A percentile compares a stretch with the other conserved stretches of the same genome.
Conservation (phyloP, 2,888 invertebrate genomes). For the Toxonevra muliebris region DNA sequence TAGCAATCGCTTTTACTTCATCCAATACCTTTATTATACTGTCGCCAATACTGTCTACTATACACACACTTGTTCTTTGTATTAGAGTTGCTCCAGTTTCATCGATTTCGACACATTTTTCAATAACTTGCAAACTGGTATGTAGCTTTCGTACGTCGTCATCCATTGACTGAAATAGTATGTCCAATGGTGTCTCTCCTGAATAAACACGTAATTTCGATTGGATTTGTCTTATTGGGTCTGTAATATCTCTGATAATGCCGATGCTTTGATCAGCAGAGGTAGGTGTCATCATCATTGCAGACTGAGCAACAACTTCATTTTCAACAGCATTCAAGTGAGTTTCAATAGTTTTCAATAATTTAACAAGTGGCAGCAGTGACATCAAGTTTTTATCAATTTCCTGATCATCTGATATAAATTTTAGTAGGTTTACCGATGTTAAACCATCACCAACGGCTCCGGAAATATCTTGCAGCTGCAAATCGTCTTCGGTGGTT, state of each 20-base stretch:
- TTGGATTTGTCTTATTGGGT: constrained; percentile 73
- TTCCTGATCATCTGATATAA: constrained; percentile 66
- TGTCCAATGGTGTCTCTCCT: constrained; percentile 62
- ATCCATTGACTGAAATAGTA: constrained; percentile 68
- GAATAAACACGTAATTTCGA: constrained; percentile 69
- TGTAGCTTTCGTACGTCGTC: constrained; percentile 73
- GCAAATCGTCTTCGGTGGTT: constrained; percentile 62
- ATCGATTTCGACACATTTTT: constrained; percentile 75
- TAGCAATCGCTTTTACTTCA: constrained; percentile 67
- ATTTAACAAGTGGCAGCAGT: constrained; percentile 61
- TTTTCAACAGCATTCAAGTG: constrained; percentile 72
- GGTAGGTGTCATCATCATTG: constrained; percentile 73
- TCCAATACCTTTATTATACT: constrained; percentile 69
- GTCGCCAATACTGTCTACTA: constrained; percentile 71
- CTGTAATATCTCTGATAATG: constrained; percentile 71
- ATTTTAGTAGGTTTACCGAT: constrained; percentile 48
- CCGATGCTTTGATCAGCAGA: constrained; percentile 75
- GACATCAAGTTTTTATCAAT: constrained; percentile 65
- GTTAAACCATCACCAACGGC: constrained; percentile 69
- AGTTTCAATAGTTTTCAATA: constrained; percentile 67
- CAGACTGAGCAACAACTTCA: constrained; percentile 73
- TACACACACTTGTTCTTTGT: constrained; percentile 74
- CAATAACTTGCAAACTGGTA: constrained; percentile 72
- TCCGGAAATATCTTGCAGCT: constrained; percentile 67
- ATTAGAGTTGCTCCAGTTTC: constrained; percentile 74